Percentiles rank a stretch among this genome's conserved stretches.
These are phyloP conservation scores for Semaprochilodus insignis DNA, from an alignment of 2,797 vertebrate genomes.

Conservation along the genomic window DNA sequence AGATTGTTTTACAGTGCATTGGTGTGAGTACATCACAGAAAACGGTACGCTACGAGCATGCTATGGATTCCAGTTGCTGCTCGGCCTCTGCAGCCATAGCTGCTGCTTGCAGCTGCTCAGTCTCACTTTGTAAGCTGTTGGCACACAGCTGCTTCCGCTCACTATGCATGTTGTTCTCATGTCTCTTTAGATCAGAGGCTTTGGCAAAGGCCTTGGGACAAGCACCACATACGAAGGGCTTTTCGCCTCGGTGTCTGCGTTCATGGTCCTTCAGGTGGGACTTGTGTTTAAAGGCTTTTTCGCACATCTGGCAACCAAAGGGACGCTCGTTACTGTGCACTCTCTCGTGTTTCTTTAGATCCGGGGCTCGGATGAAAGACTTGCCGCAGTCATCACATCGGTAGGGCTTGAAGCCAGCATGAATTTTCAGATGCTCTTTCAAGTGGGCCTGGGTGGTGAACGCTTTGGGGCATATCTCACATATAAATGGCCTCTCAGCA, in stretches of 20 bases:
- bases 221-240: conserved; percentile 96
- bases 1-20: conserved; percentile 56
- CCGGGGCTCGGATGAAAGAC: conserved; percentile 95
- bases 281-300: conserved; percentile 99
- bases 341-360: conserved; percentile 95
- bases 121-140: conserved; percentile 90
- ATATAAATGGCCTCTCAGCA: conserved; percentile 93
- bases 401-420: conserved; percentile 96
- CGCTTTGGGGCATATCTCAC: conserved; percentile 97
- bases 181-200: conserved; percentile 96
- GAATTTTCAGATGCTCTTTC: conserved; percentile 98
- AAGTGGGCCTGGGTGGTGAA: conserved; percentile 98
- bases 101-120: conserved; percentile 94
- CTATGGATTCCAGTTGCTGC: conserved; percentile 92
- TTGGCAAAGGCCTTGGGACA: conserved; percentile 99
- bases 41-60: conserved; percentile 71
- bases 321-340: conserved; percentile 98
- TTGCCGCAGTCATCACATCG: conserved; percentile 97
- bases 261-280: conserved; percentile 99
- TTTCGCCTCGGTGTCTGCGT: conserved; percentile 93
- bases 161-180: conserved; percentile 99
- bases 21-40: conserved; percentile 29
- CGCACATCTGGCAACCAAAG: conserved; percentile 96
- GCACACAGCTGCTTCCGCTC: conserved; percentile 92
- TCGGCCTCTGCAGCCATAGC: conserved; percentile 96